Evolutionary conservation across 2,797 vertebrate genomes (phyloP).

Genomic region (Gymnopithys bicolor): DNA sequence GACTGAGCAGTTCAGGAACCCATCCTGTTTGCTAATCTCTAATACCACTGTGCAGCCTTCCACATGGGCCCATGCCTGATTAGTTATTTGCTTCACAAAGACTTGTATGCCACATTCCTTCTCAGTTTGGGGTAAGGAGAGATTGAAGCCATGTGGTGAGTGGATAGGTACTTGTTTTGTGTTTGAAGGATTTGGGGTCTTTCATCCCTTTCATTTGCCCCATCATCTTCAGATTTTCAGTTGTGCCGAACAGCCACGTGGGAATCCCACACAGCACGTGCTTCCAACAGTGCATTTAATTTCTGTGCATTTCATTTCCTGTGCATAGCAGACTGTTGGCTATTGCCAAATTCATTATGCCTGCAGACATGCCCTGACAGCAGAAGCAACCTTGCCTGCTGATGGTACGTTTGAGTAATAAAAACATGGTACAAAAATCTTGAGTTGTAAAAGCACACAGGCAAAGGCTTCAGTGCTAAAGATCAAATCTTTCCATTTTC

Average conservation of each 20-base stretch:
- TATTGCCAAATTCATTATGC: not conserved
- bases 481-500: slow-evolving; percentile 65
- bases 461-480: slow-evolving; percentile 18
- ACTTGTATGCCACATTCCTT: not conserved
- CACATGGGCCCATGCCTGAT: not conserved
- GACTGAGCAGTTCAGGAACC: not conserved
- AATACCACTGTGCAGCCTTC: not conserved
- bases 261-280: not conserved
- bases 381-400: not conserved
- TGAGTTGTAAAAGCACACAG: not conserved
- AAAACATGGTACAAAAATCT: not conserved
- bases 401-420: not conserved
- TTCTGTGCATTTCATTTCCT: not conserved
- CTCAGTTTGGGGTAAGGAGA: not conserved
- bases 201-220: not conserved
- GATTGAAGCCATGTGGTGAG: not conserved
- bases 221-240: not conserved
- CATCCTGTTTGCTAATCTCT: not conserved
- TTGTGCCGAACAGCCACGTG: not conserved
- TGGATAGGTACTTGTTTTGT: not conserved
- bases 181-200: not conserved
- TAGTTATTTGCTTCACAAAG: not conserved
- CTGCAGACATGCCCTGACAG: not conserved
- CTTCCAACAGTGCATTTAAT: not conserved
- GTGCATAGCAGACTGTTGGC: not conserved